Conservation (phyloP, 2,113 vertebrate genomes). For the Cacatua alba region DNA sequence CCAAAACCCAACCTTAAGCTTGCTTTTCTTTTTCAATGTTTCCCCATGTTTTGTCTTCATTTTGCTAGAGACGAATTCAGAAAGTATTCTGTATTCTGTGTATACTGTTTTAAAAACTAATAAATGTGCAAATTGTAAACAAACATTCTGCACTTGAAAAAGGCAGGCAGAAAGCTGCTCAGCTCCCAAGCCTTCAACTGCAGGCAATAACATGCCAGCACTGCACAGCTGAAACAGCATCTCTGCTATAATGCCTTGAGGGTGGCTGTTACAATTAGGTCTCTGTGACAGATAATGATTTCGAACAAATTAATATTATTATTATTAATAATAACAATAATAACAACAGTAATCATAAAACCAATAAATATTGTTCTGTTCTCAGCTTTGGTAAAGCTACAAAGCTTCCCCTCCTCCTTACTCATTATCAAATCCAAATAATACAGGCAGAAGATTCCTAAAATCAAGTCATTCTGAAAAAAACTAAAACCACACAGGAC, state of each 20-base stretch:
- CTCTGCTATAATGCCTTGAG: not conserved
- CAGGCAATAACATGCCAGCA: not conserved
- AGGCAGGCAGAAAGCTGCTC: not conserved
- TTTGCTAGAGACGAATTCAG: not conserved
- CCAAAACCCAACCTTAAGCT: not conserved
- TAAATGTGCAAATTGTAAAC: not conserved
- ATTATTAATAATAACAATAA: not conserved
- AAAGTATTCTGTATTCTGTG: not conserved
- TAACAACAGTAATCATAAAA: not conserved
- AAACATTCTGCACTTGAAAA: not conserved
- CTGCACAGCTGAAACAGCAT: not conserved
- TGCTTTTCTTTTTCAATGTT: not conserved
- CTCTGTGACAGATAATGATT: slow-evolving; percentile 7
- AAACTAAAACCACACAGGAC: not conserved
- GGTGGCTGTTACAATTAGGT: not conserved
- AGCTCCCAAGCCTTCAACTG: not conserved
- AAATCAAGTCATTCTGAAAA: not conserved
- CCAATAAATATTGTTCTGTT: not conserved
- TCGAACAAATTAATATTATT: not conserved
- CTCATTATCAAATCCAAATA: not conserved
- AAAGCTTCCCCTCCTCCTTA: not conserved
- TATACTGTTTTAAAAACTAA: not conserved
- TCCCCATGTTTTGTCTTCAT: not conserved
- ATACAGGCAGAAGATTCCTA: not conserved
- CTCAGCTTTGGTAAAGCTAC: not conserved